These are phyloP conservation scores for Chinchilla lanigera DNA, from an alignment of 2,113 vertebrate genomes.

Conservation along the genomic window DNA sequence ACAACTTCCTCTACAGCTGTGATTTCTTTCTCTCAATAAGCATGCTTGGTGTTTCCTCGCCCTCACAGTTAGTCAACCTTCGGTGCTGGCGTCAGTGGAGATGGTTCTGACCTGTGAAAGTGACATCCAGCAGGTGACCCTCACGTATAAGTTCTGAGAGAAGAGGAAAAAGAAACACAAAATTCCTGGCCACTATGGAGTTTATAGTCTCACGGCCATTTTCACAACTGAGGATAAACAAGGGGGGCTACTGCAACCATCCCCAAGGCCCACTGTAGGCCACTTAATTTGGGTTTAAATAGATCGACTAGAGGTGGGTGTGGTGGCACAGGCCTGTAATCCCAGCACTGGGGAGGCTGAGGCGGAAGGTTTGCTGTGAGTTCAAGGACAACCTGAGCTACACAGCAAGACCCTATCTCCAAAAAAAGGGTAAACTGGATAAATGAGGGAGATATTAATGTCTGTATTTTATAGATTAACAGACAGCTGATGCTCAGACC, in stretches of 20 bases:
- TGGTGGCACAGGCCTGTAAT: not conserved
- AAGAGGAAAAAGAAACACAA: not conserved
- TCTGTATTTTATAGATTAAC: not conserved
- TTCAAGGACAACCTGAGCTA: not conserved
- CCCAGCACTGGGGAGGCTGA: not conserved
- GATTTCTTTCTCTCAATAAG: not conserved
- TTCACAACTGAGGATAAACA: not conserved
- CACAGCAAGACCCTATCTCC: not conserved
- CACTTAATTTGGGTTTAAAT: not conserved
- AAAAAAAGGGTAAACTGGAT: not conserved
- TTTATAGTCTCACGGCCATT: not conserved
- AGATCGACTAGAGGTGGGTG: not conserved
- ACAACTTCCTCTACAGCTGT: constrained; percentile 18
- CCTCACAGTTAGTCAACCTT: not conserved
- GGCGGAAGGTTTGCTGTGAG: not conserved
- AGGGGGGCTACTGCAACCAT: not conserved
- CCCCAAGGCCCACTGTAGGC: not conserved
- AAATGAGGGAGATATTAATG: not conserved
- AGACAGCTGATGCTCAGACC: not conserved
- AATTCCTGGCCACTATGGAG: not conserved
- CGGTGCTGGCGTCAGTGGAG: too few species aligned
- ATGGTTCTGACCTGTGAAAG: not conserved
- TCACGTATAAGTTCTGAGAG: not conserved
- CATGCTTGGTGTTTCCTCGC: not conserved
- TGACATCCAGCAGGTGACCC: not conserved